Percentiles rank a stretch among this genome's conserved stretches.
Evolutionary conservation across 2,888 invertebrate species (phyloP).

Genomic region (Nomada hirtipes): DNA sequence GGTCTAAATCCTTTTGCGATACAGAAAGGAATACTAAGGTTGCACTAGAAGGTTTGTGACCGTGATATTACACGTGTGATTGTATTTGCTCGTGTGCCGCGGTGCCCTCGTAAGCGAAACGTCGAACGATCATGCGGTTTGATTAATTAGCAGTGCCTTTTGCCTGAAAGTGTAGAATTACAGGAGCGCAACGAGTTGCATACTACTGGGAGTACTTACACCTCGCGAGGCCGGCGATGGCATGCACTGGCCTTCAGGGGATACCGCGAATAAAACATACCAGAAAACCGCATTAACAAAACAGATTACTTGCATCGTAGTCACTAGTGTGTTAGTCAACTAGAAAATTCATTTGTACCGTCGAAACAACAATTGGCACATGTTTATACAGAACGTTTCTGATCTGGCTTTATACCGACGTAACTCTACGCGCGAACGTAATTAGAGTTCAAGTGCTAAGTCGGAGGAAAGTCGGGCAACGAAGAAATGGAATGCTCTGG

Average conservation of each 20-base stretch:
- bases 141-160: constrained; percentile 51
- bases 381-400: constrained; percentile 9
- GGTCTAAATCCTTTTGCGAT: neutral
- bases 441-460: neutral
- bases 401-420: neutral
- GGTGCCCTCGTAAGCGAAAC: constrained; percentile 50
- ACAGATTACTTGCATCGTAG: constrained; percentile 41
- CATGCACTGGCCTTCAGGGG: constrained; percentile 92
- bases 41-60: neutral
- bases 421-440: neutral
- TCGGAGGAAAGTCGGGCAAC: neutral
- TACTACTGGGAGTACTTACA: constrained; percentile 90
- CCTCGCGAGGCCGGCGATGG: constrained; percentile 94
- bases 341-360: constrained; percentile 5
- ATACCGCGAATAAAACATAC: constrained; percentile 80
- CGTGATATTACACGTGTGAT: neutral
- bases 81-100: constrained; percentile 24
- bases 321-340: constrained; percentile 13
- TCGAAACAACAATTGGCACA: neutral
- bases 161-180: constrained; percentile 49
- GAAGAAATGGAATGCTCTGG: neutral
- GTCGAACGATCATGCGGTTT: constrained; percentile 56
- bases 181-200: constrained; percentile 61
- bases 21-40: constrained; percentile 17
- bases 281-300: constrained; percentile 76